Evolutionary conservation across 1,140 invertebrate genomes (phyloP), one percentile per base, ranked within the genome.

Genomic region (Megalonaias nervosa): DNA sequence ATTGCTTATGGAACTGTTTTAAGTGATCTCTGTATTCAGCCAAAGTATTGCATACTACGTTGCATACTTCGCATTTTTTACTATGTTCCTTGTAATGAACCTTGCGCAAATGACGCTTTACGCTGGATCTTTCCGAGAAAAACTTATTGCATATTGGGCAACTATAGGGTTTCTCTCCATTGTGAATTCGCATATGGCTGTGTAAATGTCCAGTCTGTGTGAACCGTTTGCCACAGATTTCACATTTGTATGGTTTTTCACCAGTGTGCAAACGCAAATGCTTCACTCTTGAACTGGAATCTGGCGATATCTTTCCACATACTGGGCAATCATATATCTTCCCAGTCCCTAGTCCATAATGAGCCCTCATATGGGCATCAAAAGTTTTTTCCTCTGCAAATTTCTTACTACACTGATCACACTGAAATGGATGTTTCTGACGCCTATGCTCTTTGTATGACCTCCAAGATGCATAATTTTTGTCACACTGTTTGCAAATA

Each of bases 131-230:
- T 48, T 78, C 76, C 6, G 76, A 73, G 76, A 78, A 78, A 64
- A 95, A 94, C 84, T 97, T 96, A 67, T 96, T 95, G 74, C 94
- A 95, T 68, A 93, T 92, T 85, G 93, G 93, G 91, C 95, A 96
- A 74, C 93, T 65, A 71, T 75, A 79, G 17, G 81, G 77, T 69
- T 82, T 84, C 38, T 80, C 81, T 12, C 81, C 81, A 57, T 74
- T 78, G 61, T 84, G 82, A 26, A 74, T 83, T 21, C 97, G 91
- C n/a, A 97, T 92, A 88, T 98, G 97, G 0, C 96, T 98, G 92
- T 97, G 97, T 48, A 98, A 91, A 86, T 97, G 97, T 64, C 95
- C 96, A 59, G 96, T 93, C 90, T 97, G 96, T 90, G 97, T 97
- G 88, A 97, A 97, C 81, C 94, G 96, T 88, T 97, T 97, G 73